A percentile compares a stretch with the other conserved stretches of the same genome.
phyloP scores from a whole-genome alignment of 35 echinoderm and acorn worm species.

The Acanthaster planci region DNA sequence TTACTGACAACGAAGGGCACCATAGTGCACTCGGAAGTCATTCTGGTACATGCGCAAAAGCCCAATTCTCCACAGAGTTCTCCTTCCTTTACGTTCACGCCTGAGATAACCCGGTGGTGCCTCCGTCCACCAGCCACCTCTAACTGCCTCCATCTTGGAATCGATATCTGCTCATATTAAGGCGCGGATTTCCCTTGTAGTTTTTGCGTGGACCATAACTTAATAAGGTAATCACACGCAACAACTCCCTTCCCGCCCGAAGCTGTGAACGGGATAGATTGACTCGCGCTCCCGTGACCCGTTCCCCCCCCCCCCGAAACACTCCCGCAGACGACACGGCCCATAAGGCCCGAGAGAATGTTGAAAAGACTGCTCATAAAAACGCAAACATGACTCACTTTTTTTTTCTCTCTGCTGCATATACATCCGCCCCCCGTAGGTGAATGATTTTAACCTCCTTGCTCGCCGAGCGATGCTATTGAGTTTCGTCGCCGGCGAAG shows the following conservation, averaged over 20 bases:
- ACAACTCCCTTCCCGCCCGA: conserved; percentile 14
- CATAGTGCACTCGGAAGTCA: conserved; percentile 4
- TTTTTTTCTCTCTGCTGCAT: background rate
- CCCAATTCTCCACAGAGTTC: background rate
- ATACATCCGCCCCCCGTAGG: background rate
- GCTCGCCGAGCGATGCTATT: conserved; percentile 1
- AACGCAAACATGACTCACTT: conserved; percentile 20
- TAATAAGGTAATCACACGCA: conserved; percentile 29
- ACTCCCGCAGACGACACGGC: background rate
- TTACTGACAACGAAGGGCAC: background rate
- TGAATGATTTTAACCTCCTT: background rate
- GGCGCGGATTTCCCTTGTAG: conserved; percentile 25
- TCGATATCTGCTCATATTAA: conserved; percentile 24
- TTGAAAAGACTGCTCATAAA: background rate
- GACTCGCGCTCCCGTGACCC: too few species aligned
- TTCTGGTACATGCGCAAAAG: background rate
- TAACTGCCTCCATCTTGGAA: conserved; percentile 25
- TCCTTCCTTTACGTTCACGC: background rate
- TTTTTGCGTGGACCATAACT: conserved; percentile 25
- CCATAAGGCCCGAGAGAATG: conserved; percentile 1
- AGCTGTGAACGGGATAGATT: background rate
- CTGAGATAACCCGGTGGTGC: background rate
- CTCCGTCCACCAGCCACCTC: background rate
- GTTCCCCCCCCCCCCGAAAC: too few species aligned
- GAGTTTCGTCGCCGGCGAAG: conserved; percentile 12